These are phyloP conservation scores for Mercenaria mercenaria DNA, from an alignment of 1,140 invertebrate genomes.

Conservation along the genomic window DNA sequence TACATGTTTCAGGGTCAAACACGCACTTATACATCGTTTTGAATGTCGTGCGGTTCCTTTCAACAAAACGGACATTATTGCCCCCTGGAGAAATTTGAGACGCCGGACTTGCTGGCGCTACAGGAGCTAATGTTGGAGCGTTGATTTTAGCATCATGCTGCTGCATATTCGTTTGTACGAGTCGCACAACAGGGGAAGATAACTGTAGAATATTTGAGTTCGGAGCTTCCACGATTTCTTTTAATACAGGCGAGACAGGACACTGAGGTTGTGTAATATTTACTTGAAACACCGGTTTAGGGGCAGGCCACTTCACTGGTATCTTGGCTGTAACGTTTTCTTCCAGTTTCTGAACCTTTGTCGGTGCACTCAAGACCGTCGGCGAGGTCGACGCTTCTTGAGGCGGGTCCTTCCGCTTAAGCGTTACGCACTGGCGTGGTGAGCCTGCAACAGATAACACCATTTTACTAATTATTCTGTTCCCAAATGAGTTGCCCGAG, in stretches of 20 bases:
- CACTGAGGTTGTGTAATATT: not conserved
- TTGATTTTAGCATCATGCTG: not conserved
- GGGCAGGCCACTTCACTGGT: conserved; percentile 36
- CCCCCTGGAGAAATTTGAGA: not conserved
- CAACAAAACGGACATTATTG: not conserved
- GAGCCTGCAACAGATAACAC: conserved; percentile 8
- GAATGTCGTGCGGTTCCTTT: conserved; percentile 52
- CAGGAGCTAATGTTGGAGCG: not conserved
- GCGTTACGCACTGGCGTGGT: conserved; percentile 14
- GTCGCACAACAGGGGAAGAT: not conserved
- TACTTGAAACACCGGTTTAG: conserved; percentile 30
- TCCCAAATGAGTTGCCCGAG: too few species aligned
- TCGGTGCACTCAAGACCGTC: not conserved
- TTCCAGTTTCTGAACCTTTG: not conserved
- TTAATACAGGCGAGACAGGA: not conserved
- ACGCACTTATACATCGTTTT: conserved; percentile 65
- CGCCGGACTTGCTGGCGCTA: not conserved
- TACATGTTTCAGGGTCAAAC: conserved; percentile 65
- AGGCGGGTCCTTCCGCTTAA: not conserved
- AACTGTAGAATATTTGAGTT: not conserved
- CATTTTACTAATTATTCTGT: too few species aligned
- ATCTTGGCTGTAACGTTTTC: not conserved
- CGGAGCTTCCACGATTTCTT: not conserved
- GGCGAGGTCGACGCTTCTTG: not conserved
- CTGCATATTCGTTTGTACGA: not conserved